phyloP scores from a whole-genome alignment of 2,888 invertebrate species.

The Gastrophysa polygoni region DNA sequence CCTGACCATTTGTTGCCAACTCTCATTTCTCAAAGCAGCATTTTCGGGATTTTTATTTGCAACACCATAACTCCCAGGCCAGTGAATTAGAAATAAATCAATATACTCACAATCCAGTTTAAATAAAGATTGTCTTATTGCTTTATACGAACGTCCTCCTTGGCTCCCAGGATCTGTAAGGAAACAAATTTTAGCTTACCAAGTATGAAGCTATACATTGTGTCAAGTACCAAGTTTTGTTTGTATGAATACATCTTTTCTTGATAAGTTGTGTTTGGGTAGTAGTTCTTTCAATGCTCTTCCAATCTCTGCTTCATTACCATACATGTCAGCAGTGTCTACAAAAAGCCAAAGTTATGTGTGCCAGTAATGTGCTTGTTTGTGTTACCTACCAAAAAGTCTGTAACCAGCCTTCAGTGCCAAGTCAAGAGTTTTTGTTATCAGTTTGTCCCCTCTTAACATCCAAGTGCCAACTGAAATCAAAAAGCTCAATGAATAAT shows the following conservation, averaged over 20 bases:
- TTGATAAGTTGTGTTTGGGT: conserved; percentile 69
- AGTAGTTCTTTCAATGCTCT: conserved; percentile 67
- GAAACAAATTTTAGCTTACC: not conserved
- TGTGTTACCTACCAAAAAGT: conserved; percentile 18
- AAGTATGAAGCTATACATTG: not conserved
- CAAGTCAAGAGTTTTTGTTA: conserved; percentile 64
- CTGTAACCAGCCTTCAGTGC: conserved; percentile 73
- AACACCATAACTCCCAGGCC: conserved; percentile 71
- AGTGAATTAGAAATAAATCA: conserved; percentile 83
- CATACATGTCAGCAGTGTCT: conserved; percentile 82
- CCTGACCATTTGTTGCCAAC: conserved; percentile 72
- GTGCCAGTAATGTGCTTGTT: not conserved
- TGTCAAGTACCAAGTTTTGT: conserved; percentile 81
- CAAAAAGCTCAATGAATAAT: too few relatives aligned
- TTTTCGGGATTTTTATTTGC: conserved; percentile 63
- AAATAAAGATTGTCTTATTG: conserved; percentile 65
- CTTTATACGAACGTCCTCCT: conserved; percentile 60
- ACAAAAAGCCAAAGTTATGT: too few relatives aligned
- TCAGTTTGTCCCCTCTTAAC: conserved; percentile 61
- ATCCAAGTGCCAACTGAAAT: conserved; percentile 70
- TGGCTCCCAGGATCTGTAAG: conserved; percentile 65
- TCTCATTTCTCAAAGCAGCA: conserved; percentile 62
- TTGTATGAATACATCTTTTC: conserved; percentile 80
- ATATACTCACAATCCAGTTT: conserved; percentile 71
- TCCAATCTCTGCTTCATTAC: conserved; percentile 75